Conservation (phyloP, 2,113 vertebrate genomes). For the Dasyprocta punctata region DNA sequence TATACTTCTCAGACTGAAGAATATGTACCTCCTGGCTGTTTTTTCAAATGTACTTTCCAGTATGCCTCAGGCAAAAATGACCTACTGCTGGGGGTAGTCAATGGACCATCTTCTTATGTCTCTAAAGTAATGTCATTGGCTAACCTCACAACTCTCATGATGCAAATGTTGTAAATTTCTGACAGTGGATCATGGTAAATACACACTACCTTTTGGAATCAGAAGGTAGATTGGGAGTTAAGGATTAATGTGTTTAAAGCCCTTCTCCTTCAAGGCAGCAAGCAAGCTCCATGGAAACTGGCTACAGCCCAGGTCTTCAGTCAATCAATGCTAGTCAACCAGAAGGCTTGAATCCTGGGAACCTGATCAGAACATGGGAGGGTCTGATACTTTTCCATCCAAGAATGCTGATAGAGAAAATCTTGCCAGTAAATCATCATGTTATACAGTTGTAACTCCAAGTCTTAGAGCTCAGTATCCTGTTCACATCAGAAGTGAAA, state of each 20-base stretch:
- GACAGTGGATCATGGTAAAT: neutral
- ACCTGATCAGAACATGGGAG: neutral
- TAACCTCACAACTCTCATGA: neutral
- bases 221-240: neutral
- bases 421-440: neutral
- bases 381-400: neutral
- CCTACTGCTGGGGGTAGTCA: neutral
- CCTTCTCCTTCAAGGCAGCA: neutral
- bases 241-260: neutral
- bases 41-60: neutral
- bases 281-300: slow-evolving; percentile 14
- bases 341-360: neutral
- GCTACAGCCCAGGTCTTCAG: neutral
- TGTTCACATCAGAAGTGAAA: neutral
- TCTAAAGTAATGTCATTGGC: neutral
- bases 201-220: neutral
- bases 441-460: neutral
- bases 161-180: neutral
- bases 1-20: neutral
- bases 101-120: neutral
- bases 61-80: neutral
- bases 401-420: neutral
- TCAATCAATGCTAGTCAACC: neutral
- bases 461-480: neutral
- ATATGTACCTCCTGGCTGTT: neutral